Evolutionary conservation across 92 coral and sea anemone genomes (phyloP), one percentile per base, ranked within the genome.

Genomic region (Epizoanthus scotinus): DNA sequence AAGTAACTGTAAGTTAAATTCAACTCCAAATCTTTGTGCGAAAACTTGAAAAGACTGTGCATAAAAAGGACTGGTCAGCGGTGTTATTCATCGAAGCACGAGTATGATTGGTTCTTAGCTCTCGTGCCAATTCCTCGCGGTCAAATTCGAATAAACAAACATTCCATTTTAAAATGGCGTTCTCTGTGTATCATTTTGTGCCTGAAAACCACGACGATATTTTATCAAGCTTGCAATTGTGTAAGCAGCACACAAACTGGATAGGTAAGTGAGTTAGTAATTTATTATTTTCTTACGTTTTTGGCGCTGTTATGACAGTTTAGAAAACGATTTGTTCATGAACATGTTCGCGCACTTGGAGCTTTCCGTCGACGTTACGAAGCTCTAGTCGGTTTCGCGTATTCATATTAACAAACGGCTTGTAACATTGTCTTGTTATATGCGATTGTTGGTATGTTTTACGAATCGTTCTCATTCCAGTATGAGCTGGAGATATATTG

Each of bases 71-170:
- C 12, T 75, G 67, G 81, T 31, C 81, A 75, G 81, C 81, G 69
- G 81, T n/a, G 61, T 5, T 14, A 58, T 19, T 75, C 81, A 75
- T 75, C 55, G 81, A 53, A 75, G 55, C 67, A 29, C 47, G 18
- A 60, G 40, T 6, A 29, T 59, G 55, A 75, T 75, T 75, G 81
- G 81, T 21, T 59, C 36, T 13, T 40, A 36, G 68, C 26, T 34
- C 68, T 75, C 81, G 81, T 42, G 81, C 81, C 81, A 75, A 34
- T 75, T 66, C 81, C 81, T 58, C 81, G 81, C 81, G 81, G 81
- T 75, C 81, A 75, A 59, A 75, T 75, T 75, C 81, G 67, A 75
- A 75, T 75, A 18, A 68, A 49, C 40, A 68, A 68, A 68, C 73
- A 68, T n/a, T 42, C 55, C 57, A 75, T 0, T 47, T 36, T 15